A percentile compares a stretch with the other conserved stretches of the same genome.
Evolutionary conservation across 1,140 invertebrate genomes (phyloP).

Genomic region (Rhyacophila brunnea): DNA sequence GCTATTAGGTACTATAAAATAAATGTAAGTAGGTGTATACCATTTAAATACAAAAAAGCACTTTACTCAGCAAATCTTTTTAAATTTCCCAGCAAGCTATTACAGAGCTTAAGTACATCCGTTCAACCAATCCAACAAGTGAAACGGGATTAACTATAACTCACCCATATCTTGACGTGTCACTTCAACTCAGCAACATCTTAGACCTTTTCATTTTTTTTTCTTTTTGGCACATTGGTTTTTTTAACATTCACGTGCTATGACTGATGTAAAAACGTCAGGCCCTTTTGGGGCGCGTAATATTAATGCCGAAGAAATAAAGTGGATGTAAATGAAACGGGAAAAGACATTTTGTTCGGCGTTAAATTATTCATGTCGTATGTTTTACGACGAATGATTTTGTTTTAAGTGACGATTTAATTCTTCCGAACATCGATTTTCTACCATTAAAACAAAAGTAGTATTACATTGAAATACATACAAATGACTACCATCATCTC

Average conservation of each 20-base stretch:
- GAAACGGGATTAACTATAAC: constrained; percentile 16
- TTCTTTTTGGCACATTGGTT: constrained; percentile 9
- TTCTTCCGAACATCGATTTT: no score
- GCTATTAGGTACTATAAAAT: no score
- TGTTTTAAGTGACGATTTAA: no score
- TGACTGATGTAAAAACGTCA: constrained; percentile 24
- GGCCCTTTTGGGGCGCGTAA: constrained; percentile 14
- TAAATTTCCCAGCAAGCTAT: no score
- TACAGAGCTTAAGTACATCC: not conserved
- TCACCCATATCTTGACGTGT: constrained; percentile 27
- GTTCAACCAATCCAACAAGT: constrained; percentile 15
- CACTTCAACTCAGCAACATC: constrained; percentile 15
- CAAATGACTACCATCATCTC: no score
- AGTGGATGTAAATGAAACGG: constrained; percentile 10
- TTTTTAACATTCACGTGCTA: constrained; percentile 5
- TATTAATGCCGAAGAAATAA: constrained; percentile 16
- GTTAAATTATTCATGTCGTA: not conserved
- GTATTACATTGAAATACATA: no score
- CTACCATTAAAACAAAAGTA: no score
- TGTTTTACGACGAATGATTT: not conserved
- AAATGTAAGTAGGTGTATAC: no score
- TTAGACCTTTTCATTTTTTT: constrained; percentile 16
- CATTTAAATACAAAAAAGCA: no score
- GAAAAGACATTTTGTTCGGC: not conserved
- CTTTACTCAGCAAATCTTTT: no score